Base-by-base conservation (phyloP, 2,797 vertebrate species). In the Cheirogaleus major region DNA sequence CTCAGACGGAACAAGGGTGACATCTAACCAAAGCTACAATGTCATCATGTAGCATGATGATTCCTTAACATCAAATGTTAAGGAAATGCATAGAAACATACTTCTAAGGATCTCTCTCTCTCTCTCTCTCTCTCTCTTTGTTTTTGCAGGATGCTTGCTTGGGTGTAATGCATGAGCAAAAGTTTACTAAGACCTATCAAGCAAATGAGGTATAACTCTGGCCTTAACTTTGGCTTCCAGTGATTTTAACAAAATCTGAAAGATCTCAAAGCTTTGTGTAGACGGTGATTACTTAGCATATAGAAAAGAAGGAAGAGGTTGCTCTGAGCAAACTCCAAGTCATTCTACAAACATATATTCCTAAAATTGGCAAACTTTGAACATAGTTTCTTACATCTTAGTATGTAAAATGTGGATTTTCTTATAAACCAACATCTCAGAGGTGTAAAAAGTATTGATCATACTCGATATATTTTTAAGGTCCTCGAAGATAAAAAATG, bases 371-470 rank as follows among this genome's bases (percentile, higher is more conserved):
- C 2, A 85, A 73, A 73, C 0, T 52, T 57, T 59, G 18, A 93
- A 92, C 15, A 61, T 48, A 9, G 4, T 67, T 81, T 90, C 32
- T 15, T 94, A 27, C 43, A 69, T 10, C 27, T 85, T 27, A 32
- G 7, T 43, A 45, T 15, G 45, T 38, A 48, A 90, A 96, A 81
- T 55, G 27, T 14, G 73, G 10, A 90, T 91, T 63, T 95, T 27
- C 50, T 55, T 86, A 89, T 2, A 70, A 17, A 69, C 10, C 43
- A 83, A 96, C 25, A 82, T 65, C 82, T 86, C 70, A 80, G 11
- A 69, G 41, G 7, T 59, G 12, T 55, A 50, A 41, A 91, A 80
- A 91, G 4, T 86, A 79, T 92, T 95, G 95, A 95, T 82, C 95
- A 82, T 41, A 73, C 13, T 75, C 15, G 12, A 89, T 90, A 41